phyloP scores from a whole-genome alignment of 2,888 invertebrate species.

The Tetropium fuscum region DNA sequence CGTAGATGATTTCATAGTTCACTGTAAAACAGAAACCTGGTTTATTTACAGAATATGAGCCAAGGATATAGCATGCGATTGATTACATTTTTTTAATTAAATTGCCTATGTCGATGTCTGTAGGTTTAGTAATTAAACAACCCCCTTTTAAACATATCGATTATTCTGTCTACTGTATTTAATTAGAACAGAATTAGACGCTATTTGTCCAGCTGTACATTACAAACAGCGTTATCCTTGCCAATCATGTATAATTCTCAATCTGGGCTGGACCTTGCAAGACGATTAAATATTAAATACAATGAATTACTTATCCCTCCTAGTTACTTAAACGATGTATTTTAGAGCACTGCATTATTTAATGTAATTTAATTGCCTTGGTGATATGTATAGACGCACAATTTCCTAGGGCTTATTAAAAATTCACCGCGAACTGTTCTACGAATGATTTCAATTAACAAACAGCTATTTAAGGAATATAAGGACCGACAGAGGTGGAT shows the following conservation, averaged over 20 bases:
- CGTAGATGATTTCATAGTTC: too few species aligned
- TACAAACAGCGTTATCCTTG: conserved; percentile 57
- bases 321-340: conserved; percentile 44
- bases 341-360: conserved; percentile 41
- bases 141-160: conserved; percentile 39
- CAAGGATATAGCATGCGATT: conserved; percentile 4
- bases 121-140: conserved; percentile 44
- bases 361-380: conserved; percentile 28
- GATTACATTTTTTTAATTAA: conserved; percentile 23
- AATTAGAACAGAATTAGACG: conserved; percentile 24
- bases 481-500: too few species aligned
- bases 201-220: conserved; percentile 48
- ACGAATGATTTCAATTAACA: conserved; percentile 1
- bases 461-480: too few species aligned
- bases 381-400: conserved; percentile 1
- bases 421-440: conserved; percentile 10
- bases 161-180: conserved; percentile 16
- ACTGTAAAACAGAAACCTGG: not conserved
- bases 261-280: conserved; percentile 43
- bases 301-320: conserved; percentile 43
- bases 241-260: conserved; percentile 62
- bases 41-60: not conserved
- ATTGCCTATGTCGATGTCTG: conserved; percentile 27
- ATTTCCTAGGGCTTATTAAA: conserved; percentile 27
- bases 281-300: conserved; percentile 56